Base-by-base conservation (phyloP, 2,113 vertebrate genomes). In the Protomyctophum bolini region DNA sequence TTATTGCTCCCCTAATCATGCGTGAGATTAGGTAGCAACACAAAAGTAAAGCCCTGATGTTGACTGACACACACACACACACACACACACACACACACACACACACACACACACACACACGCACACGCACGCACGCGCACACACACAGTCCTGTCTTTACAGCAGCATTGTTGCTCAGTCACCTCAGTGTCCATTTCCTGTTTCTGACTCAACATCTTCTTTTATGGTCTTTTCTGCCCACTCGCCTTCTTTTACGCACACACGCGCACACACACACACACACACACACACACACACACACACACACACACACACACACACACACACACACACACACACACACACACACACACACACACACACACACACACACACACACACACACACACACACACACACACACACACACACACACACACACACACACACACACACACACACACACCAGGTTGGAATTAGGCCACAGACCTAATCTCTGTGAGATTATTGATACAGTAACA, bases 1-100 rank as follows among this genome's bases (percentile, higher is more conserved):
- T 83, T 85, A 88, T 87, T 90, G 83, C 83, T 83, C 79, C 75
- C 73, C 76, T 90, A 87, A 90, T 87, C 87, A 87, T 83, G 85
- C 78, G 66, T 90, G 88, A 87, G 87, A 88, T 88, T 82, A 87
- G 83, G 77, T 84, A 77, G 79, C 82, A 86, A 75, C 65, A 82
- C 81, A 83, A 70, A 72, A 72, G 76, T 65, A 72, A 81, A 85
- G 77, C 66, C 62, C 84, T 81, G 76, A 70, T 84, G 83, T 83
- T 83, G 79, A 76, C 75, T 62, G 51, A 15, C 80, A 77, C 75
- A 55, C 9, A 81, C 68, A 59, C 79, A 80, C 70, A 79, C 74
- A 47, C 41, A 47, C 41, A 14, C 41, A 62, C 59, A 14, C 59
- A 46, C 33, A 47, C 41, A 47, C 29, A 46, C 33, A 21, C 21